Evolutionary conservation across 2,888 invertebrate genomes (phyloP).

Genomic region (Ochropleura leucogaster): DNA sequence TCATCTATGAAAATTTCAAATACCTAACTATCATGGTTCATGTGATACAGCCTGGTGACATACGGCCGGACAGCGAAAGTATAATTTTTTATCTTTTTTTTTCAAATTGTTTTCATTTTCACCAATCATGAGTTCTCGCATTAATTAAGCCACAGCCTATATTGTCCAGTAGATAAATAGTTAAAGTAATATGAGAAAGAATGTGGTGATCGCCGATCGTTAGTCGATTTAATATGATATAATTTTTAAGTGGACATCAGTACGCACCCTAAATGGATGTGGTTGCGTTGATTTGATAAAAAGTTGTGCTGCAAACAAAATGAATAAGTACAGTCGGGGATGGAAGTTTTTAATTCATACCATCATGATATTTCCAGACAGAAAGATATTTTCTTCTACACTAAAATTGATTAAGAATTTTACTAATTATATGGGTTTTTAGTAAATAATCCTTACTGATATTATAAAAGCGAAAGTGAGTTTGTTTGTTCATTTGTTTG

Average conservation of each 20-base stretch:
- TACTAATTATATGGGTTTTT: too few species aligned
- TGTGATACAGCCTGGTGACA: too few species aligned
- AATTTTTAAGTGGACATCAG: slow-evolving; percentile 66
- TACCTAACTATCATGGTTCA: too few species aligned
- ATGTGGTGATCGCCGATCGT: slow-evolving; percentile 53
- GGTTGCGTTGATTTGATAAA: slow-evolving; percentile 58
- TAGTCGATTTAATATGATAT: slow-evolving; percentile 62
- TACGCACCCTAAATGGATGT: slow-evolving; percentile 57
- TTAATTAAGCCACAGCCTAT: background rate
- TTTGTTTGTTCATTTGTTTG: too few species aligned
- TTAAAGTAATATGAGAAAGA: slow-evolving; percentile 53
- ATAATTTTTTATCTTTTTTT: background rate
- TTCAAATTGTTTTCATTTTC: background rate
- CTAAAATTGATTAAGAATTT: too few species aligned
- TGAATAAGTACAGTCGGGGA: slow-evolving; percentile 48
- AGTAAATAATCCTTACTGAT: too few species aligned
- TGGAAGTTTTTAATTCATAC: slow-evolving; percentile 24
- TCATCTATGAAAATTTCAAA: too few species aligned
- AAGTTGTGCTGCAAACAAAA: slow-evolving; percentile 56
- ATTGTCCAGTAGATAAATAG: slow-evolving; percentile 4
- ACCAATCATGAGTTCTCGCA: background rate
- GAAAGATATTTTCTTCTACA: too few species aligned
- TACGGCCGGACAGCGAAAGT: background rate
- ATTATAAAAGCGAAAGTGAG: too few species aligned
- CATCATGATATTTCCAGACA: background rate